phyloP scores from a whole-genome alignment of 2,888 invertebrate genomes.

The Coronaproctus castanopsis region DNA sequence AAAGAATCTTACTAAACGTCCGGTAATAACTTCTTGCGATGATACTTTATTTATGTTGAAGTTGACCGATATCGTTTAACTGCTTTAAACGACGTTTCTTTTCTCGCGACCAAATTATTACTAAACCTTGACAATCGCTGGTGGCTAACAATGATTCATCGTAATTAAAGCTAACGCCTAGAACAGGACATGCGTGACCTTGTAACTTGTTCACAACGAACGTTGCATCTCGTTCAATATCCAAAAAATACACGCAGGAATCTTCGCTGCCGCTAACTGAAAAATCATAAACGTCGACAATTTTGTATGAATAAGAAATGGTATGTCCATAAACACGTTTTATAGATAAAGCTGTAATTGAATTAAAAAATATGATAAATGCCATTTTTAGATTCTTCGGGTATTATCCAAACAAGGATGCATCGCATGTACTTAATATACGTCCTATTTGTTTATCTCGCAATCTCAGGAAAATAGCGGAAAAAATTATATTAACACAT shows the following conservation, averaged over 20 bases:
- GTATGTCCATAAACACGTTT: too few relatives aligned
- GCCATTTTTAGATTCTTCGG: too few relatives aligned
- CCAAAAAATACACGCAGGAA: conserved; percentile 54
- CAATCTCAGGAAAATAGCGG: too few relatives aligned
- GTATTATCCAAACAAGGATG: too few relatives aligned
- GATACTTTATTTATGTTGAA: too few relatives aligned
- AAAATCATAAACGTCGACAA: conserved; percentile 19
- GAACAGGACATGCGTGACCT: conserved; percentile 63
- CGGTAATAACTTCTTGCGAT: too few relatives aligned
- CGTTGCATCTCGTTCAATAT: conserved; percentile 38
- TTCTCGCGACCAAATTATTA: conserved; percentile 49
- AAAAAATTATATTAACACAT: too few relatives aligned
- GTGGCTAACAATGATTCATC: conserved; percentile 70
- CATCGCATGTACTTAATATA: too few relatives aligned
- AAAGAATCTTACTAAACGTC: too few relatives aligned
- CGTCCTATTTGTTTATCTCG: too few relatives aligned
- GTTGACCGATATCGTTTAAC: too few relatives aligned
- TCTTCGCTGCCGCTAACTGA: conserved; percentile 57
- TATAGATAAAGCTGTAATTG: not conserved
- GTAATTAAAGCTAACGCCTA: conserved; percentile 69
- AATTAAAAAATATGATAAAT: not conserved
- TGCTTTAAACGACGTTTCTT: conserved; percentile 4
- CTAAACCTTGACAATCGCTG: conserved; percentile 57
- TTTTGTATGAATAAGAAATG: not conserved
- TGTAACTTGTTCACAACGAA: conserved; percentile 38